A percentile compares a stretch with the other conserved stretches of the same genome.
These are phyloP conservation scores for Scelioninae gen. 2 DNA, from an alignment of 2,888 invertebrate species.

Conservation along the genomic window DNA sequence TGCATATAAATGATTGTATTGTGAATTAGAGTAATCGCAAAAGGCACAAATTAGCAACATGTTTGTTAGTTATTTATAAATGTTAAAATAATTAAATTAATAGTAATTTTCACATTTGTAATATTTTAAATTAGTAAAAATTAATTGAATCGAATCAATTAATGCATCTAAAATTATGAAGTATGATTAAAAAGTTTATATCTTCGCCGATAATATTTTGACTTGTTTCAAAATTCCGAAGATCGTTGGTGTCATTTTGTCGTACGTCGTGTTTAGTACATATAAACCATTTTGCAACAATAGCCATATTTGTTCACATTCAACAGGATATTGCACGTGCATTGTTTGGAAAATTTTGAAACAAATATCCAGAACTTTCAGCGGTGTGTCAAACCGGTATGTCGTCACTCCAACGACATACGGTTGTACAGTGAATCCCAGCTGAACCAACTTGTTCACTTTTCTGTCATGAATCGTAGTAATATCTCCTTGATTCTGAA, in stretches of 20 bases:
- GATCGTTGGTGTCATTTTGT: neutral
- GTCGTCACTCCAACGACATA: constrained; percentile 13
- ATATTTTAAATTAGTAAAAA: constrained; percentile 1
- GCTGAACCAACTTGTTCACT: neutral
- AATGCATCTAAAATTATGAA: neutral
- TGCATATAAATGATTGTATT: constrained; percentile 3
- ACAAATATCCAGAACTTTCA: constrained; percentile 23
- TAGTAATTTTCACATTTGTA: neutral
- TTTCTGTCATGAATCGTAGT: neutral
- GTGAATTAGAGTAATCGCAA: constrained; percentile 4
- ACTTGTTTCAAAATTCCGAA: too few species aligned
- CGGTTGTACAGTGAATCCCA: constrained; percentile 24
- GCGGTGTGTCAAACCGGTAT: constrained; percentile 7
- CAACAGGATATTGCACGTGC: constrained; percentile 27
- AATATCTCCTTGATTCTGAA: constrained; percentile 14
- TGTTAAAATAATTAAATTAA: too few species aligned
- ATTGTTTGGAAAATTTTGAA: constrained; percentile 22
- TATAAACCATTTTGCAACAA: constrained; percentile 22
- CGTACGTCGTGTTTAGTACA: neutral
- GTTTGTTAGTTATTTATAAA: neutral
- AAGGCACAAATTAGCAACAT: constrained; percentile 14
- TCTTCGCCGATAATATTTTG: too few species aligned
- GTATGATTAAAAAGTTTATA: neutral
- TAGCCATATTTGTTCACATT: constrained; percentile 14
- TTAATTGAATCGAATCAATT: neutral